These are phyloP conservation scores for Platanista minor DNA, from an alignment of 2,113 vertebrate species.

Conservation along the genomic window DNA sequence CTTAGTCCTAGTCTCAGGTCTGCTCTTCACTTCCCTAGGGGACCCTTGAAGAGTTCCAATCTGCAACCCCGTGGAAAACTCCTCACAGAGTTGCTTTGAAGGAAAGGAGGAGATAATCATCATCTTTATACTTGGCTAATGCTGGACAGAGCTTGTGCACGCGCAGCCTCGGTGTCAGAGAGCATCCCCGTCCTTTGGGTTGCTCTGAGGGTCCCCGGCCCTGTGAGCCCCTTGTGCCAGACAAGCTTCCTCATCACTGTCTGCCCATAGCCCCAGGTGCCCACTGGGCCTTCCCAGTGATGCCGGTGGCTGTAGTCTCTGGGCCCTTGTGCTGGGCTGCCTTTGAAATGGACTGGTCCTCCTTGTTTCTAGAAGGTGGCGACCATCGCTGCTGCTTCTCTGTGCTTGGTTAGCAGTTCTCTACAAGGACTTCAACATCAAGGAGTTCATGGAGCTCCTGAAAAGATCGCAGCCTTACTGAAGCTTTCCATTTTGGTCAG, in stretches of 20 bases:
- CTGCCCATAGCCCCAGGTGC: not conserved
- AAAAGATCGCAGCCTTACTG: not conserved
- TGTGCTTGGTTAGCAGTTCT: not conserved
- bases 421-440: not conserved
- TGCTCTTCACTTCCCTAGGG: too few species aligned
- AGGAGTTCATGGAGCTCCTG: too few species aligned
- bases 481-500: not conserved
- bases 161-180: fast-evolving
- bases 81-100: not conserved
- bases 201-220: not conserved
- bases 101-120: not conserved
- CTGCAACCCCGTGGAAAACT: not conserved
- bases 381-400: not conserved
- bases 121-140: fast-evolving
- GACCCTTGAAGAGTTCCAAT: not conserved
- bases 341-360: not conserved
- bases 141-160: too few species aligned
- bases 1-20: not conserved
- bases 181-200: not conserved
- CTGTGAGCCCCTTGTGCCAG: not conserved
- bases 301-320: too few species aligned
- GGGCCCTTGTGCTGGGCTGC: not conserved
- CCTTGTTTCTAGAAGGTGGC: not conserved
- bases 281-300: too few species aligned
- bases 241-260: not conserved